Evolutionary conservation across 2,888 invertebrate genomes (phyloP).

Genomic region (Bedellia somnulentella): DNA sequence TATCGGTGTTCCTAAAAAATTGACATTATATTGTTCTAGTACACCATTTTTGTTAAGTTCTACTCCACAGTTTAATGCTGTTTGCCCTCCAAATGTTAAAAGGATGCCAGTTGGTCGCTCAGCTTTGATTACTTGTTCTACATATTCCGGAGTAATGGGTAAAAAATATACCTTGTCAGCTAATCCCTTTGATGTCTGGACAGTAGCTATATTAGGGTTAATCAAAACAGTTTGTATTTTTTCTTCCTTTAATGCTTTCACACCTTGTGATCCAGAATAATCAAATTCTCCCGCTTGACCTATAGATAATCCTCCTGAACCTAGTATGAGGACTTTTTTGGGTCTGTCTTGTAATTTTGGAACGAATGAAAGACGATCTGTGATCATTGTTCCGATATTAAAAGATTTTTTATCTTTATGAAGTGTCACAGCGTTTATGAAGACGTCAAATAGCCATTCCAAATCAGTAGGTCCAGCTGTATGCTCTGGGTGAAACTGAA

Average conservation of each 20-base stretch:
- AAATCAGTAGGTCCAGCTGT: slow-evolving; percentile 95
- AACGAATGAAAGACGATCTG: slow-evolving; percentile 44
- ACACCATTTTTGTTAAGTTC: slow-evolving; percentile 82
- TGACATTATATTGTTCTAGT: slow-evolving; percentile 84
- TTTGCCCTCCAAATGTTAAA: slow-evolving; percentile 97
- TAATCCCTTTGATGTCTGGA: slow-evolving; percentile 97
- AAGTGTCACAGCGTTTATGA: slow-evolving; percentile 69
- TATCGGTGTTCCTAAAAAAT: slow-evolving; percentile 95
- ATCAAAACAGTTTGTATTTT: slow-evolving; percentile 93
- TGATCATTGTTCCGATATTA: slow-evolving; percentile 53
- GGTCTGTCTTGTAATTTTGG: slow-evolving; percentile 47
- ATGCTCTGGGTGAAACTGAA: slow-evolving; percentile 99
- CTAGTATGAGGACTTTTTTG: slow-evolving; percentile 81
- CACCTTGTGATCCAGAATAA: slow-evolving; percentile 97
- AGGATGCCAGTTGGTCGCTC: slow-evolving; percentile 97
- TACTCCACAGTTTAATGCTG: slow-evolving; percentile 96
- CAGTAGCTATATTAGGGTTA: slow-evolving; percentile 99
- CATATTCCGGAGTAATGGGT: slow-evolving; percentile 92
- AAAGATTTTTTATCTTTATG: slow-evolving; percentile 33
- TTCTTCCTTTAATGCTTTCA: slow-evolving; percentile 95
- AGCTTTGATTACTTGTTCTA: slow-evolving; percentile 94
- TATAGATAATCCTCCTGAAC: slow-evolving; percentile 94
- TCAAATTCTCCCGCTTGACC: slow-evolving; percentile 99
- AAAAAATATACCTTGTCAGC: slow-evolving; percentile 98
- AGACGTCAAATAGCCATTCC: slow-evolving; percentile 93